Evolutionary conservation across 2,888 invertebrate genomes (phyloP), one percentile per base, ranked within the genome.

Genomic region (Dynastes maya): DNA sequence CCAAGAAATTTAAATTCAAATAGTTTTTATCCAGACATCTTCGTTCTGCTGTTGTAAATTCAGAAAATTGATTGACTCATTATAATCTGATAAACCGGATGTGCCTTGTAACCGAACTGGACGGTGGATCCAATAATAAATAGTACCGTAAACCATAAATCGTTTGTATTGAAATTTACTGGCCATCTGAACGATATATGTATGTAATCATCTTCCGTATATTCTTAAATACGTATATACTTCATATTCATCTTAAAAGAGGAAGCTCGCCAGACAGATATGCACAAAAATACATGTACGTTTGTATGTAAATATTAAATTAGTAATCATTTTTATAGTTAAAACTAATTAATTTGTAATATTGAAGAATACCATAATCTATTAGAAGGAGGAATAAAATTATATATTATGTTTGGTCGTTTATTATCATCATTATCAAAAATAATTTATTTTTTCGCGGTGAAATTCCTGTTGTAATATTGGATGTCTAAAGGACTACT

Each of bases 41-140:
- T 55, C 22, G 6, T 55, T 55, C 16, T 8, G 22, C 55, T 6
- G 22, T 55, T 55, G 22, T 55, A 55, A 22, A 22, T 16, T 16
- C 55, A 8, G 55, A 55, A 55, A 55, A 55, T 55, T 55, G 55
- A 55, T 55, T 55, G 55, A 55, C 22, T 55, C 55, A 55, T 55
- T 55, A 55, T 55, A 55, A 55, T 55, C 55, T 55, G 55, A 55
- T 55, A 55, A 55, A 55, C 55, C 55, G 55, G 55, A 55, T 55
- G 55, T 55, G n/a, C 8, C 55, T 27, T 55, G 55, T 55, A 55
- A 22, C 55, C 55, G 55, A 55, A 55, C 55, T 55, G 55, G 55
- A 55, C 55, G 55, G 16, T 55, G 27, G 55, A 16, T 55, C 16
- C 55, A 22, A 22, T 22, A 55, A 55, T 55, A 55, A 55, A 55